phyloP scores from a whole-genome alignment of 2,797 vertebrate genomes.

The Cynopterus sphinx region DNA sequence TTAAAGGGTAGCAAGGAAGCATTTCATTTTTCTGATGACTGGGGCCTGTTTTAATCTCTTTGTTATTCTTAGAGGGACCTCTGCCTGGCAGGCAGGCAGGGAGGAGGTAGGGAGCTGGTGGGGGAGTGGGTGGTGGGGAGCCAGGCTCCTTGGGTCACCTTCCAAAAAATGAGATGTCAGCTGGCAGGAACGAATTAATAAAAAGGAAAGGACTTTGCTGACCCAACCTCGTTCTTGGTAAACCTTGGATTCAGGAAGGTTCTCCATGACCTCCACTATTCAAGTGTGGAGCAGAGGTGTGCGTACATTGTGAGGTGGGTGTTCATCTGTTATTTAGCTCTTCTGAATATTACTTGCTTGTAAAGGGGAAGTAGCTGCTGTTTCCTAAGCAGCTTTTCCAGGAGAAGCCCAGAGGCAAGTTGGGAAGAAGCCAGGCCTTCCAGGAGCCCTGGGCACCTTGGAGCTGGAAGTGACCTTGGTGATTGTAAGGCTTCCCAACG shows the following conservation, averaged over 20 bases:
- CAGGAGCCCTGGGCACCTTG: neutral
- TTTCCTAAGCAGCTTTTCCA: neutral
- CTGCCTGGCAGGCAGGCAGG: neutral
- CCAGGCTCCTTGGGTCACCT: neutral
- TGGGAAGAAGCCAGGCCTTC: neutral
- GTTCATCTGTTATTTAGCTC: neutral
- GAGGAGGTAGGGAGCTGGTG: neutral
- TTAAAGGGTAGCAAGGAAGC: neutral
- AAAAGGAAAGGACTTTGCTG: slow-evolving; percentile 47
- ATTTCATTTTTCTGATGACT: neutral
- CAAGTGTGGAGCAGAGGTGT: neutral
- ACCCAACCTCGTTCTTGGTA: neutral
- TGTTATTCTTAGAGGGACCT: neutral
- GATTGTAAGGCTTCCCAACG: neutral
- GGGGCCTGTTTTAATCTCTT: neutral
- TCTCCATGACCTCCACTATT: neutral
- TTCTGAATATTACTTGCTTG: neutral
- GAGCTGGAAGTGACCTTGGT: neutral
- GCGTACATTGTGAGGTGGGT: neutral
- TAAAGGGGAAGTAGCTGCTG: neutral
- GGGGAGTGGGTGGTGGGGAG: neutral
- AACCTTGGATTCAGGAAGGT: neutral
- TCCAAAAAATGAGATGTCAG: slow-evolving; percentile 68
- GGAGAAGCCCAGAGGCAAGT: neutral
- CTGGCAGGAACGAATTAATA: slow-evolving; percentile 61